Base-by-base conservation (phyloP, 2,888 invertebrate genomes). In the Stenodema calcarata region DNA sequence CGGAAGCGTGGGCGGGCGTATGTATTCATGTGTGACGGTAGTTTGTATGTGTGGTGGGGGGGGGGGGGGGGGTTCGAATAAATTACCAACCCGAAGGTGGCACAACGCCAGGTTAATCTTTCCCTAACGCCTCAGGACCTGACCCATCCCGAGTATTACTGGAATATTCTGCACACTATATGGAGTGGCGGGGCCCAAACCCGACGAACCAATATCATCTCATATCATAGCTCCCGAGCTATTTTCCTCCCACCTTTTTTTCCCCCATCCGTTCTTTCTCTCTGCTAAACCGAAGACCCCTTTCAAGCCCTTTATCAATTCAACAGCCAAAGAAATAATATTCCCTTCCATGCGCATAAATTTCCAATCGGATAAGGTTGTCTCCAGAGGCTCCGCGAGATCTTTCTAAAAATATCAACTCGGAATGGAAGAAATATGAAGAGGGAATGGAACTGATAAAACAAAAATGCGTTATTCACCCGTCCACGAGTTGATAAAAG, bases 261-360 rank as follows among this genome's bases (percentile, higher is more conserved):
- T n/a, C 42, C 76, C 35, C 42, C 42, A 12, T 23, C 16, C 12
- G 4, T 69, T 69, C 12, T 28, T 35, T 35, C 27, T 78, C 44
- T 78, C 27, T 44, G 44, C 78, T 42, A 14, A 78, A 44, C 78
- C 78, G 9, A 41, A 76, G 76, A 42, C 42, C 78, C 78, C 78
- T 44, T 78, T 78, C 78, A 78, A 78, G 44, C 44, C 44, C 78
- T 78, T 73, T 78, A 78, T 78, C 78, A 78, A 78, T 78, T 78
- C 78, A 78, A 78, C 78, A 78, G 23, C 78, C 44, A 27, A 78
- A 78, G 44, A 44, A 78, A 78, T 44, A 78, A 44, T 44, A 78
- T 78, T 44, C 23, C 27, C 78, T 42, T 23, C 18, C 78, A 78
- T 44, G 78, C 44, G 41, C 78, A 78, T 78, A 78, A 42, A 78